Evolutionary conservation across 2,888 invertebrate species (phyloP).

Genomic region (Anodontia alba): DNA sequence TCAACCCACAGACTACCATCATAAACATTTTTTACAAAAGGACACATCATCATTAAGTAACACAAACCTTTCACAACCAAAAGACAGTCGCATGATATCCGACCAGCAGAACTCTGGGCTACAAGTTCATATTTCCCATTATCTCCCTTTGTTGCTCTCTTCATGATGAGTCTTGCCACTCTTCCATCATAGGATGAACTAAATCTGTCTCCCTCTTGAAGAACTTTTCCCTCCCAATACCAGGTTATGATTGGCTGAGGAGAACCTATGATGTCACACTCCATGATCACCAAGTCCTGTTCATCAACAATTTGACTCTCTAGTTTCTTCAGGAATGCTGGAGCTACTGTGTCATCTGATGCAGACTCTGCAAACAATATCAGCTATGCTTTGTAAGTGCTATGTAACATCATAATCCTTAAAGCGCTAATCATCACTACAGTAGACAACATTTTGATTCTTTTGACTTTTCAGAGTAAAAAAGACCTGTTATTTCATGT

Average conservation of each 20-base stretch:
- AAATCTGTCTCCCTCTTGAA: constrained; percentile 47
- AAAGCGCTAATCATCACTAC: too few relatives aligned
- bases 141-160: constrained; percentile 65
- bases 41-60: too few relatives aligned
- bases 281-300: constrained; percentile 70
- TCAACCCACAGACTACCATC: too few relatives aligned
- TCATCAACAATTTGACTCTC: constrained; percentile 67
- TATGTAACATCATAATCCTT: too few relatives aligned
- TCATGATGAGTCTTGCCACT: constrained; percentile 71
- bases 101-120: constrained; percentile 74
- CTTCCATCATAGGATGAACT: constrained; percentile 72
- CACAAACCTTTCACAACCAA: constrained; percentile 74
- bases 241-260: constrained; percentile 74
- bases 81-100: constrained; percentile 68
- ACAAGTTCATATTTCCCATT: constrained; percentile 75
- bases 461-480: too few relatives aligned
- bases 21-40: too few relatives aligned
- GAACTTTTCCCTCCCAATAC: constrained; percentile 63
- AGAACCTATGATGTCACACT: constrained; percentile 77
- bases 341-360: constrained; percentile 69
- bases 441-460: too few relatives aligned
- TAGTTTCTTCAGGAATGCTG: constrained; percentile 73
- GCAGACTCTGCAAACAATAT: constrained; percentile 38
- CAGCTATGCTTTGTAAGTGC: too few relatives aligned
- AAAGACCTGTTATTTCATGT: too few relatives aligned